Base-by-base conservation (phyloP, 2,797 vertebrate genomes). In the Enteromius radiatus region DNA sequence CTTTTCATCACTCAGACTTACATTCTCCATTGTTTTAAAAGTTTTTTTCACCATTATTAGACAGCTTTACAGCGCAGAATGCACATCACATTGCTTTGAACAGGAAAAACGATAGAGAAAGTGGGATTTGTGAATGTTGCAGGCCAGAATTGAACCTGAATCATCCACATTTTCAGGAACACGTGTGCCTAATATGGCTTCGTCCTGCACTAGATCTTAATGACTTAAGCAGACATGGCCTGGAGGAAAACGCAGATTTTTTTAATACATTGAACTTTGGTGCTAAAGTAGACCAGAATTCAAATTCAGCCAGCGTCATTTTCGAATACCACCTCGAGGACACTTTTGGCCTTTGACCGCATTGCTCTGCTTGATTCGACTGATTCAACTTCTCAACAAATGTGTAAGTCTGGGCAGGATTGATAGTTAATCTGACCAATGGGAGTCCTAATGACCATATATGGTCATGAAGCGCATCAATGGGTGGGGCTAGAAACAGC, bases 401-500 rank as follows among this genome's bases (percentile, higher is more conserved):
- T 64, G 17, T 12, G 1, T n/a, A 11, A n/a, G 11, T 67, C 38
- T 67, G 65, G 38, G 47, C 67, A 63, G 63, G 23, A 49, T 19
- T 17, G 28, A 8, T 8, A 31, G 69, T 71, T 49, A 31, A 6
- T 49, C 69, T 6, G 31, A 15, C 49, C 70, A 73, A 71, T 54
- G 28, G 47, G 14, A 8, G 31, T 10, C 21, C 26, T 31, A 47
- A 67, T 61, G 64, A 49, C 43, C 63, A 81, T 77, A 82, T 73
- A 68, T 19, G 76, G 54, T 43, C 59, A 23, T 49, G 31, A 33
- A 54, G 31, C 38, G 10, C 47, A 10, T 2, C 71, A 31, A 26
- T 5, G 12, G 41, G 69, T 0, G 33, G 47, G 31, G 4, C 68
- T 59, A 11, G 41, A 3, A 45, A 73, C 80, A 84, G 86, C 86